These are phyloP conservation scores for Dasypogon diadema DNA, from an alignment of 2,888 invertebrate genomes.

Conservation along the genomic window DNA sequence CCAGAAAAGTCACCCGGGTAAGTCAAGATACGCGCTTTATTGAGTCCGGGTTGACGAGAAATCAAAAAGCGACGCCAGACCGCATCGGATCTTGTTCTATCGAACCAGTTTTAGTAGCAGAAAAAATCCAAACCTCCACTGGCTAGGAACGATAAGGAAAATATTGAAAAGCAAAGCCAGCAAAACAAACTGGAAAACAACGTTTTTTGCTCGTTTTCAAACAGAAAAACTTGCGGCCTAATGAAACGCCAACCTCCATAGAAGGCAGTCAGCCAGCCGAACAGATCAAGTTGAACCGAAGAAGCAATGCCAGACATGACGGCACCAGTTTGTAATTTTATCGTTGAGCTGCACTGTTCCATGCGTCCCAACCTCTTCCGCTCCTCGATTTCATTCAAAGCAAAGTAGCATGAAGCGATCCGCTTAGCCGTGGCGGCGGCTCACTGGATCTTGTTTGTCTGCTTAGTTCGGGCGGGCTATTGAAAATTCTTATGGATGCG, in stretches of 20 bases:
- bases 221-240: slow-evolving; percentile 32
- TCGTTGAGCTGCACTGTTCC: slow-evolving; percentile 47
- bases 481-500: slow-evolving; percentile 11
- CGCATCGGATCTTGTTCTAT: slow-evolving; percentile 31
- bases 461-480: background rate
- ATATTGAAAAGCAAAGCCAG: slow-evolving; percentile 18
- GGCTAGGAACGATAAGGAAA: slow-evolving; percentile 35
- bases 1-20: slow-evolving; percentile 32
- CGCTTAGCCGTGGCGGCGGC: slow-evolving; percentile 48
- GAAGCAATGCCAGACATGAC: slow-evolving; percentile 59
- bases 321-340: slow-evolving; percentile 60
- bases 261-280: no score
- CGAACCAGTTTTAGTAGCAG: slow-evolving; percentile 44
- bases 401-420: slow-evolving; percentile 29
- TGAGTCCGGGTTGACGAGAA: slow-evolving; percentile 26
- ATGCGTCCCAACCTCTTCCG: background rate
- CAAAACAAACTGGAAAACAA: slow-evolving; percentile 41
- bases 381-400: slow-evolving; percentile 38
- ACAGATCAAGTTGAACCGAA: slow-evolving; percentile 36
- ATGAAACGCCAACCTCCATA: slow-evolving; percentile 49
- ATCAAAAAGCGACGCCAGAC: slow-evolving; percentile 49
- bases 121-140: slow-evolving; percentile 11
- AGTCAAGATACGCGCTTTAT: slow-evolving; percentile 34
- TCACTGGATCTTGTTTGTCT: slow-evolving; percentile 44
- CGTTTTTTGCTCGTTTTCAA: slow-evolving; percentile 2